Evolutionary conservation across 2,113 vertebrate genomes (phyloP), one percentile per base, ranked within the genome.

Genomic region (Scopus umbretta): DNA sequence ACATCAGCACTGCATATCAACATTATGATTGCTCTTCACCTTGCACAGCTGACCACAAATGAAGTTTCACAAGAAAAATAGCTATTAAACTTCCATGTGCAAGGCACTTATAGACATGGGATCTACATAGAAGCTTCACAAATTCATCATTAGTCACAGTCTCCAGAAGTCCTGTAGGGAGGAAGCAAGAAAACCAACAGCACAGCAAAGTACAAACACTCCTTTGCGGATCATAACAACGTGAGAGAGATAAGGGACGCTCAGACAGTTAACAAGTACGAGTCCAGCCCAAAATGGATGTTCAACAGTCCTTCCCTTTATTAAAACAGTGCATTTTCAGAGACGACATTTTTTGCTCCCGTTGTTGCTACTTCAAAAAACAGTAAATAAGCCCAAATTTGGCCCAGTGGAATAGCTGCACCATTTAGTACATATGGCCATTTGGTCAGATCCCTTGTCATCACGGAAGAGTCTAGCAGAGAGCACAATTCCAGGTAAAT

Each of bases 401-500:
- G 92, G 83, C 91, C 95, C 95, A 80, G 63, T 45, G 86, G 96
- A 98, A 97, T 94, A 97, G 96, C 93, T 96, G 95, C 97, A 91
- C 94, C 94, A 85, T 91, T 97, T 96, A 97, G 86, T 96, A 88
- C 94, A 55, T 65, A 72, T 49, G 65, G 94, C 78, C 96, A 58
- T 81, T 82, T 88, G 94, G 95, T 20, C 71, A 96, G 83, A 95
- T 72, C 56, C 55, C 93, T 75, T 92, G 94, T 97, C 91, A 96
- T 91, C 81, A 38, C 17, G 22, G 85, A 86, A 88, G 85, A 95
- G 91, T 53, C 76, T 70, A 87, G 80, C 16, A 8, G 63, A 73
- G 85, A 96, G 89, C 95, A 95, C 30, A 96, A 88, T 97, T 95
- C 95, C 97, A 98, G 97, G 98, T 97, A 98, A 97, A 97, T 93